phyloP scores from a whole-genome alignment of 37 sponge, comb jelly and placozoan species.

The Spongilla lacustris region DNA sequence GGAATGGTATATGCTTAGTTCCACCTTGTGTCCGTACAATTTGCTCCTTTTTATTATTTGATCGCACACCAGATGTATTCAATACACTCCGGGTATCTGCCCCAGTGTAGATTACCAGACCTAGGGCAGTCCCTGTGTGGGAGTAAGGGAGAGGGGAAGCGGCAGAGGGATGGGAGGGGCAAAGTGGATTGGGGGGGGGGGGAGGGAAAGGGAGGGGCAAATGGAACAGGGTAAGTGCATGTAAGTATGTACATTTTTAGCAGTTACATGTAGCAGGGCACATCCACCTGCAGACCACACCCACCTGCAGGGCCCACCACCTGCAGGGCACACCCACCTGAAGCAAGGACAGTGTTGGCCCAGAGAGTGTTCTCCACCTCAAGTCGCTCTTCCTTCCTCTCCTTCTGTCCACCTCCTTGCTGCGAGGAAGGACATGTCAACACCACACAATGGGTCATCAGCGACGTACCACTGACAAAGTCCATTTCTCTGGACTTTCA shows the following conservation, averaged over 20 bases:
- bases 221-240: not conserved
- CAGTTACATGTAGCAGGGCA: too few relatives aligned
- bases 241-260: too few relatives aligned
- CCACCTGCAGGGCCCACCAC: too few relatives aligned
- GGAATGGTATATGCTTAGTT: too few relatives aligned
- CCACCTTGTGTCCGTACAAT: too few relatives aligned
- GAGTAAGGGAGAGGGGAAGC: not conserved
- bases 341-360: slow-evolving; percentile 94
- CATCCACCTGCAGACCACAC: slow-evolving; percentile 76
- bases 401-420: slow-evolving; percentile 1
- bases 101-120: slow-evolving; percentile 92
- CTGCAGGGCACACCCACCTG: slow-evolving; percentile 47
- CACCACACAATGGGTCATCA: not conserved
- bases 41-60: too few relatives aligned
- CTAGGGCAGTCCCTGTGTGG: slow-evolving; percentile 69
- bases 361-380: slow-evolving; percentile 87
- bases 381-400: slow-evolving; percentile 77
- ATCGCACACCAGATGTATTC: slow-evolving; percentile 77
- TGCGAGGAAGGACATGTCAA: not conserved
- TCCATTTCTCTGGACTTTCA: slow-evolving; percentile 83
- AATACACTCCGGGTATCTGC: slow-evolving; percentile 86
- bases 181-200: not conserved
- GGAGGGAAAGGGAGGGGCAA: not conserved
- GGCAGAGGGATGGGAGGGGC: too few relatives aligned
- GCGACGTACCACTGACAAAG: slow-evolving; percentile 57